These are phyloP conservation scores for Axea sp. DNA, from an alignment of 2,888 invertebrate genomes.

Conservation along the genomic window DNA sequence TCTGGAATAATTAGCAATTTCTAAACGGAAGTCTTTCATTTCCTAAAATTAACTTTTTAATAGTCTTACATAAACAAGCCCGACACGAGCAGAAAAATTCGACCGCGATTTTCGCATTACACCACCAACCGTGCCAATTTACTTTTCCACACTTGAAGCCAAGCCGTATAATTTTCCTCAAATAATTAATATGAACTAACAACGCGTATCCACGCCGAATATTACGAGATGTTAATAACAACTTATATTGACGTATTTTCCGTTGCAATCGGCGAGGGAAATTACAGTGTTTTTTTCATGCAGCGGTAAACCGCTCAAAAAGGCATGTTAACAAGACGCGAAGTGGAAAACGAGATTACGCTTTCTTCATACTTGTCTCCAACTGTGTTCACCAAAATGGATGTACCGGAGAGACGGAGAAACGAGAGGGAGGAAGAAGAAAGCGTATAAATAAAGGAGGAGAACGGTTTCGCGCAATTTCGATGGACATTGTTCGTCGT, in stretches of 20 bases:
- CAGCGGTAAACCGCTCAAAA: slow-evolving; percentile 41
- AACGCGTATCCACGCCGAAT: slow-evolving; percentile 11
- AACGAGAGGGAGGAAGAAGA: not conserved
- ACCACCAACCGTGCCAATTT: slow-evolving; percentile 4
- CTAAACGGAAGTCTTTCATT: slow-evolving; percentile 31
- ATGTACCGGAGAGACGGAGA: slow-evolving; percentile 9
- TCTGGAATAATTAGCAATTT: no score
- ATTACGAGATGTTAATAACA: slow-evolving; percentile 34
- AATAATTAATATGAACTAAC: slow-evolving; percentile 26
- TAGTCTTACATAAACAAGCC: slow-evolving; percentile 30
- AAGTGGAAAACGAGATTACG: slow-evolving; percentile 62
- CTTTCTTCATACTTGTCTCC: slow-evolving; percentile 61
- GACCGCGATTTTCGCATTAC: slow-evolving; percentile 1
- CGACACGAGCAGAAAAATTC: not conserved
- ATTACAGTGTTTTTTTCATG: slow-evolving; percentile 59
- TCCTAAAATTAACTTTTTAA: slow-evolving; percentile 18
- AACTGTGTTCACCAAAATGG: slow-evolving; percentile 56
- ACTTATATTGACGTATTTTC: slow-evolving; percentile 34
- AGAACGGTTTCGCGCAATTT: slow-evolving; percentile 14
- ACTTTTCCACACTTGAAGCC: slow-evolving; percentile 15
- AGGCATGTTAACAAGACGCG: slow-evolving; percentile 61
- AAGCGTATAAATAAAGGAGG: slow-evolving; percentile 43
- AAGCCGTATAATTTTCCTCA: slow-evolving; percentile 14
- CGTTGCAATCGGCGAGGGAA: slow-evolving; percentile 43
- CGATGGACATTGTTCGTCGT: slow-evolving; percentile 20